Percentiles rank a stretch among this genome's conserved stretches.
These are phyloP conservation scores for Liposcelis brunnea DNA, from an alignment of 2,888 invertebrate species.

Conservation along the genomic window DNA sequence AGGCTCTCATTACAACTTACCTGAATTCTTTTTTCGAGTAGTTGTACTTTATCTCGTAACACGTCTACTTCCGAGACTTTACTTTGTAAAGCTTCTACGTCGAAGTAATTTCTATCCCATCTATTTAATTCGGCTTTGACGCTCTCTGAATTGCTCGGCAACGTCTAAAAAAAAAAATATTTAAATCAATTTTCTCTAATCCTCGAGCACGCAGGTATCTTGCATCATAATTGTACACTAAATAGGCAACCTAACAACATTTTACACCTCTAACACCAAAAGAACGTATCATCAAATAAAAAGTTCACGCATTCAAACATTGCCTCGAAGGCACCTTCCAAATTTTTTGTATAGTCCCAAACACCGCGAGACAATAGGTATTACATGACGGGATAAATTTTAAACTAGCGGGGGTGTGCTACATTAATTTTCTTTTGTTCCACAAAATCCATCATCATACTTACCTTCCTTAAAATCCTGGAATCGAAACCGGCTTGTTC, in stretches of 20 bases:
- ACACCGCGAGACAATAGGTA: too few species aligned
- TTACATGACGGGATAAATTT: constrained; percentile 6
- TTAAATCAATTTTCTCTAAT: too few species aligned
- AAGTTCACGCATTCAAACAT: too few species aligned
- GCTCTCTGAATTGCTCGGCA: constrained; percentile 44
- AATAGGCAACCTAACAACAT: too few species aligned
- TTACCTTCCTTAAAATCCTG: constrained; percentile 30
- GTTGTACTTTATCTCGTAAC: constrained; percentile 45
- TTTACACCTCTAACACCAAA: too few species aligned
- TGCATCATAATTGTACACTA: too few species aligned
- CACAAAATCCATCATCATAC: too few species aligned
- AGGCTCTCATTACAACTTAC: too few species aligned
- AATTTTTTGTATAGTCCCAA: too few species aligned
- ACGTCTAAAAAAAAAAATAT: constrained; percentile 32
- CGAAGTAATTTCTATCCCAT: constrained; percentile 61
- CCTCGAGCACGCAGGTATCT: too few species aligned
- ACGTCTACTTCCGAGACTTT: constrained; percentile 47
- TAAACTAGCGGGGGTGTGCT: background rate
- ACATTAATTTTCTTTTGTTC: background rate
- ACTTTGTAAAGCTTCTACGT: constrained; percentile 55
- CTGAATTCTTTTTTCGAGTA: constrained; percentile 54
- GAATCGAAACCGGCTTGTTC: constrained; percentile 64
- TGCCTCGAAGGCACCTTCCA: too few species aligned
- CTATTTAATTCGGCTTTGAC: constrained; percentile 51
- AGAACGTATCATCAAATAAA: too few species aligned